Evolutionary conservation across 2,888 invertebrate species (phyloP).

Genomic region (Cecidostiba fungosa): DNA sequence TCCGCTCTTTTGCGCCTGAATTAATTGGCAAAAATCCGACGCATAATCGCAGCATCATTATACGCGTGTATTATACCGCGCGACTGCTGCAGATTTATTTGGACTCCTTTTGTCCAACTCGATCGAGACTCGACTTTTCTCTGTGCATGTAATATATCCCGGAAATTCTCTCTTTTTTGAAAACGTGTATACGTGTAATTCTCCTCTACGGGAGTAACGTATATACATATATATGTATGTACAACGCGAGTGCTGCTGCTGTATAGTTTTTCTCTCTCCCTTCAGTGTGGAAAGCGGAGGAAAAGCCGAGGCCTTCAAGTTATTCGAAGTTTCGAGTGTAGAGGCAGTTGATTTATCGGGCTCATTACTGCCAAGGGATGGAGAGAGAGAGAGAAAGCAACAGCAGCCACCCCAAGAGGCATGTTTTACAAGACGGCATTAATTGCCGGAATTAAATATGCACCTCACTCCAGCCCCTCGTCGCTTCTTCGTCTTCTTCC

Average conservation of each 20-base stretch:
- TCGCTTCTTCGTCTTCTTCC: slow-evolving; percentile 62
- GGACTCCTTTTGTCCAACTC: not conserved
- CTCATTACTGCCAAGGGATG: slow-evolving; percentile 78
- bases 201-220: not conserved
- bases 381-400: slow-evolving; percentile 53
- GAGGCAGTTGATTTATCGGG: slow-evolving; percentile 80
- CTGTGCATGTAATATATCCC: not conserved
- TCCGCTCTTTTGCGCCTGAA: slow-evolving; percentile 75
- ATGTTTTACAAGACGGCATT: slow-evolving; percentile 81
- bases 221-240: not conserved
- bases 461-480: slow-evolving; percentile 73
- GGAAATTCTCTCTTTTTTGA: slow-evolving; percentile 10
- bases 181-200: slow-evolving; percentile 27
- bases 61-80: slow-evolving; percentile 19
- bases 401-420: slow-evolving; percentile 76
- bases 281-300: slow-evolving; percentile 48
- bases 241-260: not conserved
- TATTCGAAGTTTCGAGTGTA: slow-evolving; percentile 79
- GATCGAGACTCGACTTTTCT: not conserved
- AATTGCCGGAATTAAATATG: slow-evolving; percentile 81
- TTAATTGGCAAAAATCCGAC: slow-evolving; percentile 77
- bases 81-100: not conserved
- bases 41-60: slow-evolving; percentile 67
- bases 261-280: slow-evolving; percentile 25
- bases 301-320: slow-evolving; percentile 70